Evolutionary conservation across 2,797 vertebrate species (phyloP).

Genomic region (Schizopygopsis pylzovi): DNA sequence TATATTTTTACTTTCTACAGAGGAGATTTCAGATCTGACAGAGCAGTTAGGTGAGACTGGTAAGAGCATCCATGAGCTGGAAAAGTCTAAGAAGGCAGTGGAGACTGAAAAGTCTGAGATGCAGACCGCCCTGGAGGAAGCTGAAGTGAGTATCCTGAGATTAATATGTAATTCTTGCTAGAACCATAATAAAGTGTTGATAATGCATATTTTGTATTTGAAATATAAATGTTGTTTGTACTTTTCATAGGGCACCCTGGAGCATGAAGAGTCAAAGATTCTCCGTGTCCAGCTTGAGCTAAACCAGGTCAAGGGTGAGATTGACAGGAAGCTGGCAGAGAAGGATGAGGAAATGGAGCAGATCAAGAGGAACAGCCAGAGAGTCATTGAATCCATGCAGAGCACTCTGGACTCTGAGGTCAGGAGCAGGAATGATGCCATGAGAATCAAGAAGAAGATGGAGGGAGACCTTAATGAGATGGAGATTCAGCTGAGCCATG

Average conservation of each 20-base stretch:
- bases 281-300: conserved; percentile 85
- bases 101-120: too few relatives aligned
- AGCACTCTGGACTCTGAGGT: conserved; percentile 67
- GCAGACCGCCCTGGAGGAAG: too few relatives aligned
- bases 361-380: conserved; percentile 87
- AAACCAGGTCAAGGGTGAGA: conserved; percentile 84
- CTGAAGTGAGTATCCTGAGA: too few relatives aligned
- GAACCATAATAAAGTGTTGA: accelerated
- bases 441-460: conserved; percentile 87
- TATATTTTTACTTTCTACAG: too few relatives aligned
- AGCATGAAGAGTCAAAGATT: conserved; percentile 89
- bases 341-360: conserved; percentile 91
- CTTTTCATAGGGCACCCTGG: conserved; percentile 82
- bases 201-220: too few relatives aligned
- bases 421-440: conserved; percentile 85
- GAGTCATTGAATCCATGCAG: conserved; percentile 83
- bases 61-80: too few relatives aligned
- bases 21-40: too few relatives aligned
- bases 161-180: too few relatives aligned
- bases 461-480: conserved; percentile 85
- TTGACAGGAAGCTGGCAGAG: conserved; percentile 84
- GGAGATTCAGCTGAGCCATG: conserved; percentile 87
- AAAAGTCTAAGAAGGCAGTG: too few relatives aligned
- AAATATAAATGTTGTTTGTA: too few relatives aligned
- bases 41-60: too few relatives aligned